A percentile compares a stretch with the other conserved stretches of the same genome.
phyloP scores from a whole-genome alignment of 1,140 invertebrate species.

The Bombyx mandarina region DNA sequence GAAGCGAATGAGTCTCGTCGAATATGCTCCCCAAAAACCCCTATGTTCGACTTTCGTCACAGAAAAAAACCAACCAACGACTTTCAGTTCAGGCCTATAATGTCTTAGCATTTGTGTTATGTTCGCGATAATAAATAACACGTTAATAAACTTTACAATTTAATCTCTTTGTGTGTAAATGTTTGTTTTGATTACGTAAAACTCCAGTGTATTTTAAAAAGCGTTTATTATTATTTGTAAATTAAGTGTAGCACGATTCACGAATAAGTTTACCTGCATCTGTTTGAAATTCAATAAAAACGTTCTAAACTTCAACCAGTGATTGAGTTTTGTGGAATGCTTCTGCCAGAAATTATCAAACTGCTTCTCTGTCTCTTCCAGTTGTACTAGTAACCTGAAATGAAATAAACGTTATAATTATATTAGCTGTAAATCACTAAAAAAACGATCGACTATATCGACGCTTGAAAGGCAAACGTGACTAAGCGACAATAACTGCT shows the following conservation, averaged over 20 bases:
- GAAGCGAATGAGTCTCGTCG: constrained; percentile 36
- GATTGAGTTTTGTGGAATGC: constrained; percentile 88
- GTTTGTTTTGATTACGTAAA: too few relatives aligned
- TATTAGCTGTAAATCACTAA: too few relatives aligned
- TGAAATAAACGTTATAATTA: not conserved
- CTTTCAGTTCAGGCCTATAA: constrained; percentile 49
- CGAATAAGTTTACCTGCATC: constrained; percentile 48
- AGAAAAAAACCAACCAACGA: constrained; percentile 31
- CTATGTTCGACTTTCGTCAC: constrained; percentile 53
- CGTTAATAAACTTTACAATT: too few relatives aligned
- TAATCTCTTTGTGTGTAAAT: too few relatives aligned
- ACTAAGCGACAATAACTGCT: too few relatives aligned
- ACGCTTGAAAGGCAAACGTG: too few relatives aligned
- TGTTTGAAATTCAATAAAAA: constrained; percentile 76
- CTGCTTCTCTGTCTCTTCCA: constrained; percentile 94
- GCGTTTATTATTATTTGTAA: constrained; percentile 5
- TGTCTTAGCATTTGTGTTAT: constrained; percentile 9
- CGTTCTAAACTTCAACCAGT: constrained; percentile 89
- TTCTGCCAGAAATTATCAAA: constrained; percentile 95
- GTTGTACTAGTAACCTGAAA: constrained; percentile 88
- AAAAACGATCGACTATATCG: too few relatives aligned
- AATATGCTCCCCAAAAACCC: constrained; percentile 50
- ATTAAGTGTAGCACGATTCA: constrained; percentile 13
- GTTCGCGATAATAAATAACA: too few relatives aligned
- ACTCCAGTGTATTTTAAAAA: not conserved